phyloP scores from a whole-genome alignment of 2,113 vertebrate species.

The Poeciliopsis turrubarensis region DNA sequence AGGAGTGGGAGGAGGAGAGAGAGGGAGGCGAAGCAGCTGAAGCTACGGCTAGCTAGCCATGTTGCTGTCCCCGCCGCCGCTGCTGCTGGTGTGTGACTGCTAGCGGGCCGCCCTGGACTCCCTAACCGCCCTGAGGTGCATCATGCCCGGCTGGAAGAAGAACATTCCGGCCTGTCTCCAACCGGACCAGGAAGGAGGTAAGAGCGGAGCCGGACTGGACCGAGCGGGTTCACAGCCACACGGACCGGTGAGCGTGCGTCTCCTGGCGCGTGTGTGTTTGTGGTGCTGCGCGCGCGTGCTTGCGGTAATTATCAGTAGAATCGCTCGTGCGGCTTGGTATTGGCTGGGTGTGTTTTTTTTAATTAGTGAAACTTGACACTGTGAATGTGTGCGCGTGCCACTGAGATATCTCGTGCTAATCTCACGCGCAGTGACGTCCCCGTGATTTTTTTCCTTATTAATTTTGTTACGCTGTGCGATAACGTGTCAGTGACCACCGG shows the following conservation, averaged over 20 bases:
- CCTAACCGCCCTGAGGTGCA: slow-evolving; percentile 77
- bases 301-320: slow-evolving; percentile 48
- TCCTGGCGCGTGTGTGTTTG: not conserved
- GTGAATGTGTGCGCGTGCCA: slow-evolving; percentile 14
- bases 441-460: slow-evolving; percentile 34
- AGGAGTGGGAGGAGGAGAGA: slow-evolving; percentile 29
- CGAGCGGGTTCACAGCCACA: slow-evolving; percentile 11
- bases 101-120: slow-evolving; percentile 79
- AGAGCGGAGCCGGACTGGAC: slow-evolving; percentile 40
- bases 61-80: slow-evolving; percentile 57
- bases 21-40: slow-evolving; percentile 50
- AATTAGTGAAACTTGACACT: slow-evolving; percentile 66
- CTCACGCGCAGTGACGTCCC: slow-evolving; percentile 64
- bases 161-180: slow-evolving; percentile 96
- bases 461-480: slow-evolving; percentile 9
- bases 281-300: slow-evolving; percentile 4
- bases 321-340: slow-evolving; percentile 43
- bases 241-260: not conserved
- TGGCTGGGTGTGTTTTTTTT: slow-evolving; percentile 16
- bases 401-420: slow-evolving; percentile 37
- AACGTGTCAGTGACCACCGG: slow-evolving; percentile 10
- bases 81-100: slow-evolving; percentile 66
- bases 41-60: slow-evolving; percentile 78
- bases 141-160: slow-evolving; percentile 98
- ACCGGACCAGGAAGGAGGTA: slow-evolving; percentile 90